A percentile compares a stretch with the other conserved stretches of the same genome.
These are phyloP conservation scores for Drosophila seclusa DNA, from an alignment of 2,888 invertebrate species.

Conservation along the genomic window DNA sequence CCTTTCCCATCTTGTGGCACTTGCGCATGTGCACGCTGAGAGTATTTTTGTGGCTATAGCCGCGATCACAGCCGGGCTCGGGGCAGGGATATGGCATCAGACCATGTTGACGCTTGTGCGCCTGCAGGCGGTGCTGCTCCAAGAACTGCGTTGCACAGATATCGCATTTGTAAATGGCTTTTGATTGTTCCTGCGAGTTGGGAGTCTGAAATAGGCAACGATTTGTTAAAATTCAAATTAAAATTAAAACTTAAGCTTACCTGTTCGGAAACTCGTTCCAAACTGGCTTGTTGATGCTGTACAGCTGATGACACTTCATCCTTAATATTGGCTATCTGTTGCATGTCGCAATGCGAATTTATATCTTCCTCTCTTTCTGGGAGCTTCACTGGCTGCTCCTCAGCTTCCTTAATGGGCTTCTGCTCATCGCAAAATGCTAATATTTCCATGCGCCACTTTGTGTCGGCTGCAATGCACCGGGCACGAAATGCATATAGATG, in stretches of 20 bases:
- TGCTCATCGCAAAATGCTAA: constrained; percentile 33
- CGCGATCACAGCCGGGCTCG: constrained; percentile 44
- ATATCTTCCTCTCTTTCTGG: neutral
- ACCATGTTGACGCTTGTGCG: constrained; percentile 48
- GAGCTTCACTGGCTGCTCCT: neutral
- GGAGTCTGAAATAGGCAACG: neutral
- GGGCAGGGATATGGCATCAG: constrained; percentile 51
- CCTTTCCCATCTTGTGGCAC: constrained; percentile 54
- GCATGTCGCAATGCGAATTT: neutral
- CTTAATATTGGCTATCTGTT: neutral
- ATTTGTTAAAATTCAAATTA: neutral
- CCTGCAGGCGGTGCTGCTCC: constrained; percentile 45
- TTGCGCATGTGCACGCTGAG: constrained; percentile 57
- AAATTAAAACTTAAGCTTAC: constrained; percentile 1
- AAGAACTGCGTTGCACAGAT: constrained; percentile 46
- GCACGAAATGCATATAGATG: constrained; percentile 52
- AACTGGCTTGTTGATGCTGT: neutral
- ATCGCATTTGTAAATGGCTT: constrained; percentile 46
- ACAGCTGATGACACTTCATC: neutral
- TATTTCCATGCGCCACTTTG: constrained; percentile 57
- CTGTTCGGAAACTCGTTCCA: constrained; percentile 9
- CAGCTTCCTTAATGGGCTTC: neutral
- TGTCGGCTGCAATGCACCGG: constrained; percentile 55
- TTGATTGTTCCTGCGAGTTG: neutral
- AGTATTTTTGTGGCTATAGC: constrained; percentile 52